Conservation (phyloP, 1,140 invertebrate species). For the Dendrolimus kikuchii region DNA sequence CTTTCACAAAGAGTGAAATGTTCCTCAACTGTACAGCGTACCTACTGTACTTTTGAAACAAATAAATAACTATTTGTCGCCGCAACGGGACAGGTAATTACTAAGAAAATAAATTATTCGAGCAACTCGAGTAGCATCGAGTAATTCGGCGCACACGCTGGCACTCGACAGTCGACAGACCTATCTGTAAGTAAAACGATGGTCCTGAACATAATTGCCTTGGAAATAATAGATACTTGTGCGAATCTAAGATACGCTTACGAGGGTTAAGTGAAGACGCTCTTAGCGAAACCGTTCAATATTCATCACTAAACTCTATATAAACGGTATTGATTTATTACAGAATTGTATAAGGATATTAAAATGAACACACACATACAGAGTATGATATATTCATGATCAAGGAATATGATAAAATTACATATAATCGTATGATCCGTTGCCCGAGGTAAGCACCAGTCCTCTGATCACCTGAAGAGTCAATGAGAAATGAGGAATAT, state of each 20-base stretch:
- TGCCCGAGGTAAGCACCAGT: too few relatives aligned
- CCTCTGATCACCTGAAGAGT: too few relatives aligned
- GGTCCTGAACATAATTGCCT: slow-evolving; percentile 35
- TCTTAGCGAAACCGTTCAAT: slow-evolving; percentile 30
- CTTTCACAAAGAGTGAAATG: not conserved
- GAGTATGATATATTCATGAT: too few relatives aligned
- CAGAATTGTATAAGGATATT: too few relatives aligned
- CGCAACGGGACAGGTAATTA: slow-evolving; percentile 15
- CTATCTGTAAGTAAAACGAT: slow-evolving; percentile 21
- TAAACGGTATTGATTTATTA: not conserved
- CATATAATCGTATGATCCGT: too few relatives aligned
- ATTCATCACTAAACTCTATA: slow-evolving; percentile 23
- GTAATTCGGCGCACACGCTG: slow-evolving; percentile 16
- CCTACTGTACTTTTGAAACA: not conserved
- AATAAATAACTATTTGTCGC: slow-evolving; percentile 13
- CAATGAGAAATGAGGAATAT: too few relatives aligned
- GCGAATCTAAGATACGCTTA: slow-evolving; percentile 20
- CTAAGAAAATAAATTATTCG: slow-evolving; percentile 22
- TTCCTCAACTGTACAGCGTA: not conserved
- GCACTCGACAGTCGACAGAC: slow-evolving; percentile 13
- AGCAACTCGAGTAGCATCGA: slow-evolving; percentile 6
- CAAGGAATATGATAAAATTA: too few relatives aligned
- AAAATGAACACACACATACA: too few relatives aligned
- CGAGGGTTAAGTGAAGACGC: slow-evolving; percentile 13
- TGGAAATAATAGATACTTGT: slow-evolving; percentile 36